These are phyloP conservation scores for Ametastegia equiseti DNA, from an alignment of 2,888 invertebrate species.

Conservation along the genomic window DNA sequence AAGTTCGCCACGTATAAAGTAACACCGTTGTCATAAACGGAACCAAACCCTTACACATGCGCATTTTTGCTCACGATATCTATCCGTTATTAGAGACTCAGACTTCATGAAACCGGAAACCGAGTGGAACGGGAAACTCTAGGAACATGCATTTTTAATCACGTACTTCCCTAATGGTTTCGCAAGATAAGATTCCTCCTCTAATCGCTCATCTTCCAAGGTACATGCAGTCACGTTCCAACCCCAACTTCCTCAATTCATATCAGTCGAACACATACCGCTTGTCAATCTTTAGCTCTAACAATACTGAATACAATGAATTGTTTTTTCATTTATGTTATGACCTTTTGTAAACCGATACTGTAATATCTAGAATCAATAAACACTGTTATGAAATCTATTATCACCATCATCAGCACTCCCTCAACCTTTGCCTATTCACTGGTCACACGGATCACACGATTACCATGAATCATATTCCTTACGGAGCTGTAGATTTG, in stretches of 20 bases:
- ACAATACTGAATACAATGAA: neutral
- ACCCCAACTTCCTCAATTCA: neutral
- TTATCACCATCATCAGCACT: neutral
- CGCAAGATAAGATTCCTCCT: no score
- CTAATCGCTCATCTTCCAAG: neutral
- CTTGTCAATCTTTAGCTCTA: neutral
- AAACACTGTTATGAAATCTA: neutral
- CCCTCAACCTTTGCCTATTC: neutral
- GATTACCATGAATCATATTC: no score
- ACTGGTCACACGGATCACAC: neutral
- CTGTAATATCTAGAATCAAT: neutral
- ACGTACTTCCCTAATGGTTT: no score
- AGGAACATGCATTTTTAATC: neutral
- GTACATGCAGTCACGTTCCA: no score
- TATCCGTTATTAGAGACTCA: neutral
- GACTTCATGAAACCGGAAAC: neutral
- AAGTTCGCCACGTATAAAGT: neutral
- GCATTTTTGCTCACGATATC: neutral
- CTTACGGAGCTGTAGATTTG: no score
- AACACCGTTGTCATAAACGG: neutral
- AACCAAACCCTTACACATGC: neutral
- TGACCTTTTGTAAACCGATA: neutral
- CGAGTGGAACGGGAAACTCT: neutral
- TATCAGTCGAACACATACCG: neutral
- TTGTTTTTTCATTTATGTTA: neutral